Base-by-base conservation (phyloP, 2,113 vertebrate species). In the Cephalopholis sonnerati region DNA sequence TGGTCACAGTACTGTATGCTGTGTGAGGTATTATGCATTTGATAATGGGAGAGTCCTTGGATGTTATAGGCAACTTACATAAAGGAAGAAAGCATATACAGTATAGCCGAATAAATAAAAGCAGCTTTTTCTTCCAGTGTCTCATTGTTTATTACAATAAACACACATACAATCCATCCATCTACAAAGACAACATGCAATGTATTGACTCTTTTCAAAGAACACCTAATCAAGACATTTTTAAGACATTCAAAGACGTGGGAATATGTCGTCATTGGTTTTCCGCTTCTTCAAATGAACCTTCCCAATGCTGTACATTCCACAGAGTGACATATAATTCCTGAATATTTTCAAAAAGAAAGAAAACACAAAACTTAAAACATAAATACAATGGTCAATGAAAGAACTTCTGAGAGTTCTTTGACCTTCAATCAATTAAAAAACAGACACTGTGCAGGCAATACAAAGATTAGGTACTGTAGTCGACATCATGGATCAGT, bases 101-200 rank as follows among this genome's bases (percentile, higher is more conserved):
- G 9, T 22, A 55, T 4, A 20, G 13, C 10, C 46, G 22, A 48
- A 59, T 36, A 64, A 69, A 69, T 27, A 18, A 75, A 67, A 12
- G 15, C 6, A 65, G 9, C 1, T 27, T 69, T 70, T 72, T 1
- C 51, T 82, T 72, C 2, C 4, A 77, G 18, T 65, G 24, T 58
- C 3, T 25, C 10, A 62, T 55, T 73, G 5, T 90, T 90, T 87
- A 89, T 85, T 87, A 73, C 2, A 10, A 57, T 62, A 48, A 55
- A 15, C 16, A 44, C 51, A 66, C 25, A 63, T 24, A 67, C 71
- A 81, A 69, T 20, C 1, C 11, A 58, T 12, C 54, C 0, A 51
- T 67, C n/a, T 62, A 63, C 66, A 75, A 83, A 71, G 16, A 66
- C 41, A 58, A 7, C 84, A 92, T 82, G 74, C 75, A 73, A 39